A percentile compares a stretch with the other conserved stretches of the same genome.
Evolutionary conservation across 2,797 vertebrate genomes (phyloP).

Genomic region (Clarias laeviceps): DNA sequence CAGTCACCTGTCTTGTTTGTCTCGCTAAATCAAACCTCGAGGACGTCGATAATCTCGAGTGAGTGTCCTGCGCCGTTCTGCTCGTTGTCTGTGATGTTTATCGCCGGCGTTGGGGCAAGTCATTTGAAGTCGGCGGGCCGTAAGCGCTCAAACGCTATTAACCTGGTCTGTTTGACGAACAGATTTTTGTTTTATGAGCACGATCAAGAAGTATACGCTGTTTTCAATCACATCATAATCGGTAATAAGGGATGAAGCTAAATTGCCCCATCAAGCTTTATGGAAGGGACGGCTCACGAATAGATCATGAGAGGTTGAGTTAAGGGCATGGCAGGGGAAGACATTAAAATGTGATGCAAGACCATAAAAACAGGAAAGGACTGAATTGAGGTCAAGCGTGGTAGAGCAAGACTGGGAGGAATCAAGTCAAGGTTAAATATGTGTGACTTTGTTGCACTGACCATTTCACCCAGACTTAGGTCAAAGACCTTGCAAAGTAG

Average conservation of each 20-base stretch:
- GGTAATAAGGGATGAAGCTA: constrained; percentile 36
- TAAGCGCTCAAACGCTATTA: background rate
- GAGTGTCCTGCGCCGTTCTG: constrained; percentile 23
- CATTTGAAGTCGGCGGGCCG: constrained; percentile 27
- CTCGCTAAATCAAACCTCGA: constrained; percentile 38
- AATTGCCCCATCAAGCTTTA: constrained; percentile 49
- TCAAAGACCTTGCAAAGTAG: background rate
- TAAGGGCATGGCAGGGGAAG: constrained; percentile 11
- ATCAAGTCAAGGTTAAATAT: background rate
- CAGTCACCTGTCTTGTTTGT: constrained; percentile 45
- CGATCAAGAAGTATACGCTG: constrained; percentile 32
- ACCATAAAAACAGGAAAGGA: background rate
- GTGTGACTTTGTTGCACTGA: background rate
- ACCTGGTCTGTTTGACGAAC: background rate
- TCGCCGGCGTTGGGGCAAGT: constrained; percentile 35
- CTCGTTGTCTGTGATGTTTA: constrained; percentile 51
- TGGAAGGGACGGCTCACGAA: constrained; percentile 15
- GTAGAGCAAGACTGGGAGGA: background rate
- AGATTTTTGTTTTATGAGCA: constrained; percentile 41
- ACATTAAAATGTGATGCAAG: background rate
- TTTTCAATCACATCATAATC: constrained; percentile 49
- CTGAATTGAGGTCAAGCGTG: background rate
- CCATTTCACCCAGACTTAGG: background rate
- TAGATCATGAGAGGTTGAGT: constrained; percentile 36
- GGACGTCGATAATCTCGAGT: constrained; percentile 32